phyloP scores from a whole-genome alignment of 2,113 vertebrate species.

The Hippoglossus stenolepis region DNA sequence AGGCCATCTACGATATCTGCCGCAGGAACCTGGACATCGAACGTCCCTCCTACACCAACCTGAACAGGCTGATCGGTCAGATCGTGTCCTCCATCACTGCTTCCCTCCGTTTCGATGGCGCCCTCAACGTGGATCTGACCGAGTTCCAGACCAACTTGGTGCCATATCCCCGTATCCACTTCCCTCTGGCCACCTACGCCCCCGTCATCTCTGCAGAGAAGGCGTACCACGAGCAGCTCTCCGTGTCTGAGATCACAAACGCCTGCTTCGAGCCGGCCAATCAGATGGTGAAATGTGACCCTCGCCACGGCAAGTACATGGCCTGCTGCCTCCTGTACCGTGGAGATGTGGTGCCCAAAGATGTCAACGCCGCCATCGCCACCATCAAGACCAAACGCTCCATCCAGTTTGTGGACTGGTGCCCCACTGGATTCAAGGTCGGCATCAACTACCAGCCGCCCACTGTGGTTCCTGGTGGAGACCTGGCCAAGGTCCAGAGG shows the following conservation, averaged over 20 bases:
- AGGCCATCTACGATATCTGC: conserved; percentile 88
- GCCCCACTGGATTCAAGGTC: conserved; percentile 84
- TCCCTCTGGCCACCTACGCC: conserved; percentile 22
- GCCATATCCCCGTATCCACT: conserved; percentile 24
- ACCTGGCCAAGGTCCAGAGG: conserved; percentile 87
- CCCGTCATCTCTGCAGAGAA: conserved; percentile 32
- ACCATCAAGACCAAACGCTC: conserved; percentile 85
- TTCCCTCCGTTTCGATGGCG: conserved; percentile 12
- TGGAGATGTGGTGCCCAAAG: conserved; percentile 33
- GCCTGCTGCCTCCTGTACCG: conserved; percentile 69
- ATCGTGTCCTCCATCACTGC: conserved; percentile 18
- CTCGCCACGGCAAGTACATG: conserved; percentile 67
- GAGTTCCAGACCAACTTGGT: conserved; percentile 30
- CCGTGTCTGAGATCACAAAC: conserved; percentile 8
- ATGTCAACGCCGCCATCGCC: conserved; percentile 56
- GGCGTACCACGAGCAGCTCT: conserved; percentile 15
- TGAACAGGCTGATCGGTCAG: conserved; percentile 78
- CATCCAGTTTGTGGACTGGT: conserved; percentile 86
- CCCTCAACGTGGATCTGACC: conserved; percentile 16
- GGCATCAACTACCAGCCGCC: conserved; percentile 81
- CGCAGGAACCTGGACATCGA: conserved; percentile 86
- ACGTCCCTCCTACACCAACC: conserved; percentile 80
- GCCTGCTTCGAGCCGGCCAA: conserved; percentile 22
- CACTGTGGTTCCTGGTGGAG: conserved; percentile 84
- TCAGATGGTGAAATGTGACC: conserved; percentile 21